phyloP scores from a whole-genome alignment of 2,113 vertebrate genomes.

The Phyllopteryx taeniolatus region DNA sequence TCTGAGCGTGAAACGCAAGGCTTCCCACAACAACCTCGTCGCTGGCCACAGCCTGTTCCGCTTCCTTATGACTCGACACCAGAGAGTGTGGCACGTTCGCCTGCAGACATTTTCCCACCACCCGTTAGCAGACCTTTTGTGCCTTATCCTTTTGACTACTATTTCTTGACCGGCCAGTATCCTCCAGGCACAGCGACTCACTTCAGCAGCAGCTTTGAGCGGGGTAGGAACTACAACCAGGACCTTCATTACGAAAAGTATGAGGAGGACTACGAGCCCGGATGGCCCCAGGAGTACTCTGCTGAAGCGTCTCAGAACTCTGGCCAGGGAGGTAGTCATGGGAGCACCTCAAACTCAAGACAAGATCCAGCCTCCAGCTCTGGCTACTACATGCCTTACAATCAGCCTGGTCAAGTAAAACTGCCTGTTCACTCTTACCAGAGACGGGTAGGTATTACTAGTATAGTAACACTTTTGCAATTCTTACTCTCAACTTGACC shows the following conservation, averaged over 20 bases:
- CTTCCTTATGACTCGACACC: fast-evolving
- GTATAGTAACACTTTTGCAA: neutral
- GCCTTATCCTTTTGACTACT: neutral
- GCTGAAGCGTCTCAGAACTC: fast-evolving
- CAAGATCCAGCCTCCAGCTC: neutral
- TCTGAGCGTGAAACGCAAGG: slow-evolving; percentile 3
- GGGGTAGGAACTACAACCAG: neutral
- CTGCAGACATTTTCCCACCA: neutral
- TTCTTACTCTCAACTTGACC: neutral
- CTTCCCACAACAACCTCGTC: neutral
- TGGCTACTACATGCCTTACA: neutral
- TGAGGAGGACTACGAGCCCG: neutral
- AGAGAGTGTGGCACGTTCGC: fast-evolving
- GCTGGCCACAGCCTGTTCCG: neutral
- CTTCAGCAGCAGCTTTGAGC: slow-evolving; percentile 21
- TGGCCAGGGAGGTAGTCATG: fast-evolving
- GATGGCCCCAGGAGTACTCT: neutral
- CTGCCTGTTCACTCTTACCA: neutral
- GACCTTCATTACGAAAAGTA: neutral
- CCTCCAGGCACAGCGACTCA: slow-evolving; percentile 18
- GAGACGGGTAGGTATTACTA: neutral
- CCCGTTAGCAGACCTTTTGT: neutral
- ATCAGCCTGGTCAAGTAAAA: neutral
- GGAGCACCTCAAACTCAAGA: neutral
- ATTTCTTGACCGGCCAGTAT: slow-evolving; percentile 20